These are phyloP conservation scores for Lycaena phlaeas DNA, from an alignment of 2,888 invertebrate species.

Conservation along the genomic window DNA sequence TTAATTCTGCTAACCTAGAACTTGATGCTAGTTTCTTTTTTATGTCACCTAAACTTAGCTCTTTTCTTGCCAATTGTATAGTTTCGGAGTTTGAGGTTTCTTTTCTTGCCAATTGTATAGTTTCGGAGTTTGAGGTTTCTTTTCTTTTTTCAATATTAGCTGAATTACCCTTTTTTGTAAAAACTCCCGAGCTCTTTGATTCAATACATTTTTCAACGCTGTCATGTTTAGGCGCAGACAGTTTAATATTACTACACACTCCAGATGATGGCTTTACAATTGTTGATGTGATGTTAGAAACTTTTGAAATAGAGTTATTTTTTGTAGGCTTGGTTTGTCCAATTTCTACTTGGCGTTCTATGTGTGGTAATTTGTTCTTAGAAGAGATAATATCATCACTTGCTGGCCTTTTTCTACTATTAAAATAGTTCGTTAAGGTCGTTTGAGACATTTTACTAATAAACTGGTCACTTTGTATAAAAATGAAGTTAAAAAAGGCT, in stretches of 20 bases:
- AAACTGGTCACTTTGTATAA: background rate
- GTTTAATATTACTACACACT: constrained; percentile 11
- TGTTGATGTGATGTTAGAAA: constrained; percentile 12
- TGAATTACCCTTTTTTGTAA: constrained; percentile 44
- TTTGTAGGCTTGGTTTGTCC: constrained; percentile 8
- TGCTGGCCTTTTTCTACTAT: constrained; percentile 83
- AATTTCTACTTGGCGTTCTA: constrained; percentile 35
- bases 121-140: constrained; percentile 38
- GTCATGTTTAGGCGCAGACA: constrained; percentile 1
- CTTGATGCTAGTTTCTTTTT: constrained; percentile 78
- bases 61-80: constrained; percentile 65
- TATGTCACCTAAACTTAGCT: constrained; percentile 79
- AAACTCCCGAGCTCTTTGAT: constrained; percentile 25
- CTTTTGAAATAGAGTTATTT: constrained; percentile 20
- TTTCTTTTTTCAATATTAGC: constrained; percentile 32
- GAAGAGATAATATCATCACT: constrained; percentile 74
- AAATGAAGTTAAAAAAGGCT: too few species aligned
- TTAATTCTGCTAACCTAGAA: constrained; percentile 79
- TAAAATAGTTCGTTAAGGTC: constrained; percentile 82
- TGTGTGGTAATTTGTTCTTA: constrained; percentile 63
- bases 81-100: constrained; percentile 41
- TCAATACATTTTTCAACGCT: constrained; percentile 8
- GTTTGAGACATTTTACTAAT: constrained; percentile 79
- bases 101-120: constrained; percentile 44
- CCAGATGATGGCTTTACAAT: constrained; percentile 12